Conservation (phyloP, 2,888 invertebrate species). For the Pharmacophagus antenor region DNA sequence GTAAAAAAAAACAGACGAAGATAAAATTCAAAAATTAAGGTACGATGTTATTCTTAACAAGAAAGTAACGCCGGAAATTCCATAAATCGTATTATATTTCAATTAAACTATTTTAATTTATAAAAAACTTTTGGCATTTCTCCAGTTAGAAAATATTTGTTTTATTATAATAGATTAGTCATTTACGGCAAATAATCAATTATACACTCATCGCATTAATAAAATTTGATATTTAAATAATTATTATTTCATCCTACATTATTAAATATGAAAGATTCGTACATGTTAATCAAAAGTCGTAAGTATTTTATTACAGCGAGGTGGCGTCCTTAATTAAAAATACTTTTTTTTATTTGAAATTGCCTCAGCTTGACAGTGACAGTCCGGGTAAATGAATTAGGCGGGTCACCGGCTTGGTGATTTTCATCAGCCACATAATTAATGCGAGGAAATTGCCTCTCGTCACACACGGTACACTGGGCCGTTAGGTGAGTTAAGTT, state of each 20-base stretch:
- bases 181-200: background rate
- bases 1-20: no score
- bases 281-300: constrained; percentile 18
- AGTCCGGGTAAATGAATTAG: constrained; percentile 49
- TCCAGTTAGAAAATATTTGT: no score
- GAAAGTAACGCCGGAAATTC: background rate
- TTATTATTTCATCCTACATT: background rate
- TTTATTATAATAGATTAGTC: no score
- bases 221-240: background rate
- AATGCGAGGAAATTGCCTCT: constrained; percentile 67
- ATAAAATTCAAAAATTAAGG: no score
- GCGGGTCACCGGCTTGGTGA: constrained; percentile 53
- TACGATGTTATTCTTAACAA: background rate
- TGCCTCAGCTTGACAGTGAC: constrained; percentile 21
- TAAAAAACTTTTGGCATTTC: no score
- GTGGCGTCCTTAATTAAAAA: constrained; percentile 30
- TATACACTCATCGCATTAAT: background rate
- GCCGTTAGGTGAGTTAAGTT: constrained; percentile 35
- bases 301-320: constrained; percentile 18
- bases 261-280: constrained; percentile 5
- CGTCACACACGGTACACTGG: constrained; percentile 40
- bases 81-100: no score
- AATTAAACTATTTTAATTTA: background rate
- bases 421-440: constrained; percentile 71
- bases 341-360: constrained; percentile 32